These are phyloP conservation scores for Drosophila littoralis DNA, from an alignment of 1,140 invertebrate genomes.

Conservation along the genomic window DNA sequence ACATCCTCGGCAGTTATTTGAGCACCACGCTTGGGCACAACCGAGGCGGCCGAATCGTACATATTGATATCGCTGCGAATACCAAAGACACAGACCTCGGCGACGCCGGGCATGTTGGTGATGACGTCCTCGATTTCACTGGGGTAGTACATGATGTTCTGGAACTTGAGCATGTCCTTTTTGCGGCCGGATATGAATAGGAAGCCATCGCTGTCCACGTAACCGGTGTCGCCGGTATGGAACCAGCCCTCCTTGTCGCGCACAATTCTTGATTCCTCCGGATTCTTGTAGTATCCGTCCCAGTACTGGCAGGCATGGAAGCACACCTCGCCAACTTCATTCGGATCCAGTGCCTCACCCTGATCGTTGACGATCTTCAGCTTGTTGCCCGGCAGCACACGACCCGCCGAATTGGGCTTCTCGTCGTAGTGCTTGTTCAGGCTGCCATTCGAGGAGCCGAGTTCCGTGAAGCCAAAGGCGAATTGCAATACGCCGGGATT, in stretches of 20 bases:
- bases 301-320: constrained; percentile 70
- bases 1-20: constrained; percentile 47
- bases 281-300: constrained; percentile 84
- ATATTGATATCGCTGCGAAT: constrained; percentile 22
- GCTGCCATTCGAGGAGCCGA: constrained; percentile 22
- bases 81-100: constrained; percentile 54
- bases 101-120: constrained; percentile 27
- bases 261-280: constrained; percentile 85
- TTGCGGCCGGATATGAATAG: constrained; percentile 89
- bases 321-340: constrained; percentile 88
- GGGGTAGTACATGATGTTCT: constrained; percentile 61
- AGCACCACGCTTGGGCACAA: constrained; percentile 20
- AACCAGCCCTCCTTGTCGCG: constrained; percentile 88
- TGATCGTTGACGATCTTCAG: constrained; percentile 85
- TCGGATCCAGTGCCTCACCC: constrained; percentile 85
- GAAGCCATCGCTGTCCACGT: constrained; percentile 87
- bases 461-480: constrained; percentile 37
- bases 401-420: constrained; percentile 41
- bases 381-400: constrained; percentile 51
- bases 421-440: constrained; percentile 36
- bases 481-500: constrained; percentile 20
- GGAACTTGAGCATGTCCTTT: constrained; percentile 91
- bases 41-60: constrained; percentile 44
- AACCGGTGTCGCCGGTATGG: constrained; percentile 89
- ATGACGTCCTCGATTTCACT: constrained; percentile 52